Base-by-base conservation (phyloP, 2,888 invertebrate species). In the Tetramorium bicarinatum region DNA sequence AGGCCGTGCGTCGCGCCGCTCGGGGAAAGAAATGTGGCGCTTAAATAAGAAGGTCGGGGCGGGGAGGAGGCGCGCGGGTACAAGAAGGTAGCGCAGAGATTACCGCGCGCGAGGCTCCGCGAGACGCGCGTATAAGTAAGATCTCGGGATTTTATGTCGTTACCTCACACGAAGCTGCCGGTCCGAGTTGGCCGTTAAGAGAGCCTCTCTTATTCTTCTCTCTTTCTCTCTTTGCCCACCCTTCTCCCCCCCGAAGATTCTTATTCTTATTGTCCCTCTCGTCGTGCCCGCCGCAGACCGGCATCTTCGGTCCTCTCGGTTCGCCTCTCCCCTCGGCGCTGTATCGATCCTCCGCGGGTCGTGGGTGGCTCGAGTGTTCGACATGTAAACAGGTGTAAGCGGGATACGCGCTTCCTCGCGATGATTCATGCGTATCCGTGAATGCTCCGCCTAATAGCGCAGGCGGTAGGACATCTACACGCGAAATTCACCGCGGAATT, bases 141-240 rank as follows among this genome's bases (percentile, higher is more conserved):
- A 93, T 92, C 92, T 92, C 86, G 91, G 88, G 90, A 92, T 92
- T 93, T 92, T 93, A 92, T 92, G 91, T 92, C 92, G 91, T 92
- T 92, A 93, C 93, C 93, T 93, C 93, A 94, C 93, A 94, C 93
- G 93, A 93, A 90, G 93, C 91, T 92, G 87, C 87, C 83, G 86
- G 84, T 82, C 82, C 85, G 83, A 82, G 82, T 85, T 79, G 85
- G 34, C 87, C 87, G 88, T 90, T 90, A 89, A 90, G 83, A 86
- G 72, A 76, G 85, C 41, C 69, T 64, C 69, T 59, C 80, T 76
- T 75, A 66, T 64, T 61, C 47, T 21, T 64, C 66, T 64, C 66
- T 29, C n/a, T 47, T 38, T 11, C 49, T 64, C 75, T 76, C 72
- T 62, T n/a, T 74, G 41, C 21, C 7, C 34, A 1, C n/a, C 15